Base-by-base conservation (phyloP, 2,113 vertebrate genomes). In the Erythrolamprus reginae region DNA sequence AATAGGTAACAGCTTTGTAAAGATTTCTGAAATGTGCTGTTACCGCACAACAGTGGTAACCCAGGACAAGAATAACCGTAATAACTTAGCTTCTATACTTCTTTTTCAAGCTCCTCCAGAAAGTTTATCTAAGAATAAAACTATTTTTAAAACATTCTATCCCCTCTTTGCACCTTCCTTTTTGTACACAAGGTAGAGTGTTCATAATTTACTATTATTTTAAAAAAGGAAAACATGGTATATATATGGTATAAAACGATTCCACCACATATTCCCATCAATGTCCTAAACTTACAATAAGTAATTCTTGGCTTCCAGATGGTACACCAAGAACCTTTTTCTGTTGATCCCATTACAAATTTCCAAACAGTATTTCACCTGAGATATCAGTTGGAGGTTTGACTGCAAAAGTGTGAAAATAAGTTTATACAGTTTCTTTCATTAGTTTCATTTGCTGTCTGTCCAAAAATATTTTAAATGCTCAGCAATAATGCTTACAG, bases 331-430 rank as follows among this genome's bases (percentile, higher is more conserved):
- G 1, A 0, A 0, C 10, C 58, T 84, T 82, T 58, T 84, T 82
- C 52, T 24, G n/a, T 3, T 1, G 15, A 10, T 84, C 53, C 0
- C 0, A 0, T 0, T 89, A 70, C 89, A 15, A 6, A 55, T 1
- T 86, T 53, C 38, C 42, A 33, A 90, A 0, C 3, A 23, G 33
- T 28, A 42, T 70, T 83, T 90, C n/a, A 87, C 38, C 26, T 5
- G 24, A 38, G 21, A 28, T 82, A 42, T 65, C 48, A 58, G 28
- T 51, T 2, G 1, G 23, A 88, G 1, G 0, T 82, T 89, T 13
- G 55, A 23, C 19, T 82, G 42, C 58, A 82, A 47, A 28, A 10
- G 61, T 87, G n/a, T 33, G 8, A 58, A 28, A 86, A 24, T 82
- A 50, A 89, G 38, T n/a, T 87, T 83, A 47, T 51, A 58, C 3